Evolutionary conservation across 2,888 invertebrate species (phyloP), one percentile per base, ranked within the genome.

Genomic region (Chrysina gloriosa): DNA sequence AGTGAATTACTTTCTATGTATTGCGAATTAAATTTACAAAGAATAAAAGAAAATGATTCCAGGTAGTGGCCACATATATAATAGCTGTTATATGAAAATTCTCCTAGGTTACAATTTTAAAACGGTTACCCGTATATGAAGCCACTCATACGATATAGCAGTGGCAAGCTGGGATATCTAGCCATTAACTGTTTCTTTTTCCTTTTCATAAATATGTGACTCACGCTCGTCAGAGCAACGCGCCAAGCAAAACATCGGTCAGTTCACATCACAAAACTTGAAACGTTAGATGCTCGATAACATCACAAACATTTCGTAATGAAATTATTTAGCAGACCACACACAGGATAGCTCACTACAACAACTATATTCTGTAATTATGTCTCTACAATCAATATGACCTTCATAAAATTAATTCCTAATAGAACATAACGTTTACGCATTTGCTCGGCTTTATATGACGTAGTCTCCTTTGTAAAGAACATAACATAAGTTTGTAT

Each of bases 251-350:
- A 56, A 66, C 52, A 56, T 19, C 70, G 67, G 69, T 69, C 72
- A 71, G 67, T 70, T 71, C 66, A 66, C 66, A 71, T 72, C 72
- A 71, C 72, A 71, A 70, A 61, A 42, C 71, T 67, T 71, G 69
- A 70, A 70, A 66, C 34, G 56, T 61, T 52, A 64, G 67, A 67
- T 64, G 69, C 39, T 50, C 58, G 50, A 48, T 69, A 67, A 72
- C 71, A 74, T 75, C 75, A 72, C 74, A 71, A 70, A 70, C 42
- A 70, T 70, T 70, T 66, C 66, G 42, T 63, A 67, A 64, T 61
- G 67, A 67, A 72, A 72, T 69, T 69, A 63, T 69, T 66, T 48
- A 54, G 56, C 52, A 65, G 65, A 65, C 65, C 70, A 70, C 70
- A 67, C 65, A 65, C 64, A 50, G 50, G 61, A 65, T 56, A 29